Percentiles rank a stretch among this genome's conserved stretches.
These are phyloP conservation scores for Odobenus rosmarus DNA, from an alignment of 2,113 vertebrate species.

Conservation along the genomic window DNA sequence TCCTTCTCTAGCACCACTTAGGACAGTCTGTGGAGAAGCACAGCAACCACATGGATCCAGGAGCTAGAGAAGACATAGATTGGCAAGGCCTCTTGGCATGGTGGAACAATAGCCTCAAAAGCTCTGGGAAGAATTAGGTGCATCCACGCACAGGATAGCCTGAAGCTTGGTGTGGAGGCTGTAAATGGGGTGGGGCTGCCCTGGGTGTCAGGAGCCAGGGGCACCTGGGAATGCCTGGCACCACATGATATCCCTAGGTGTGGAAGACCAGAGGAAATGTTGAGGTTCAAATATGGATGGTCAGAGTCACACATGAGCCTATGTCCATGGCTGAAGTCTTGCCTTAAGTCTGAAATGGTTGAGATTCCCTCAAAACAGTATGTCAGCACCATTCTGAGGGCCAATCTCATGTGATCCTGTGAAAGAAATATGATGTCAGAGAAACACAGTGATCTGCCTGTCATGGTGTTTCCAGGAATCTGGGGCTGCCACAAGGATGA, in stretches of 20 bases:
- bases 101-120: neutral
- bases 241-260: neutral
- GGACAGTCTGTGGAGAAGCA: neutral
- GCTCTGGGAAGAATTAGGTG: neutral
- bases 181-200: neutral
- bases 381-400: neutral
- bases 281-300: neutral
- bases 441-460: neutral
- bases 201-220: neutral
- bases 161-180: neutral
- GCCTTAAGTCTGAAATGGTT: neutral
- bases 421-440: neutral
- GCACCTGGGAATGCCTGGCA: too few species aligned
- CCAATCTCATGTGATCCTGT: neutral
- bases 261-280: neutral
- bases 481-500: neutral
- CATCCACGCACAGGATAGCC: neutral
- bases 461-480: neutral
- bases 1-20: neutral
- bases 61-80: neutral
- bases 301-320: neutral
- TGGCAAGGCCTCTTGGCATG: neutral
- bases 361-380: neutral
- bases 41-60: accelerated
- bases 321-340: neutral